Base-by-base conservation (phyloP, 1,140 invertebrate genomes). In the Scaptomyza montana region DNA sequence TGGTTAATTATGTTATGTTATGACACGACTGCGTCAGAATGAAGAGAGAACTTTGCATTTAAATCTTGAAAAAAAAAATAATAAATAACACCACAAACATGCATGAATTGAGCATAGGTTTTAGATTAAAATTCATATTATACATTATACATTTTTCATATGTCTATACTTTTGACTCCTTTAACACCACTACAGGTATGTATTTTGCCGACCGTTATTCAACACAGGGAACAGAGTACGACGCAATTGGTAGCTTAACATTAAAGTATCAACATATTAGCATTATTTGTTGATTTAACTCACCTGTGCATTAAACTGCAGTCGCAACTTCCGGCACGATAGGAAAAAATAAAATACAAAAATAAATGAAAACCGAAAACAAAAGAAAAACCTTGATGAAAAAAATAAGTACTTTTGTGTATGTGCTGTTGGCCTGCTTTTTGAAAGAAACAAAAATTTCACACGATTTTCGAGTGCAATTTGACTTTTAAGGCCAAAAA, bases 401-500 rank as follows among this genome's bases (percentile, higher is more conserved):
- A 60, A 60, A 36, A 25, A 25, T 10, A 50, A 51, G 43, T 43
- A 47, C 36, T 54, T 57, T 9, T 43, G 13, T 9, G 13, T 53
- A 25, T 43, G 33, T 50, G 53, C 53, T 64, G 70, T 59, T 69
- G 80, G 54, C 77, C 82, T 81, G 71, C 49, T 78, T 87, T 45
- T 69, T 45, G 8, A 30, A 46, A 81, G 33, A 36, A 36, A 36
- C 33, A 36, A 36, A 33, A 78, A 60, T 68, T 87, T 89, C 84
- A 87, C 82, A 86, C 82, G 82, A 70, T 78, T 76, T 78, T 86
- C 56, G 66, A 87, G 82, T 86, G 82, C 82, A 86, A 86, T 87
- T 46, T 71, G 13, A 62, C 36, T 74, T 69, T 77, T 61, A 49
- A 64, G 77, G 68, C 72, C 39, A 50, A 55, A 53, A 43, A 41